These are phyloP conservation scores for Himantopus leucocephalus DNA, from an alignment of 2,113 vertebrate genomes.

Conservation along the genomic window DNA sequence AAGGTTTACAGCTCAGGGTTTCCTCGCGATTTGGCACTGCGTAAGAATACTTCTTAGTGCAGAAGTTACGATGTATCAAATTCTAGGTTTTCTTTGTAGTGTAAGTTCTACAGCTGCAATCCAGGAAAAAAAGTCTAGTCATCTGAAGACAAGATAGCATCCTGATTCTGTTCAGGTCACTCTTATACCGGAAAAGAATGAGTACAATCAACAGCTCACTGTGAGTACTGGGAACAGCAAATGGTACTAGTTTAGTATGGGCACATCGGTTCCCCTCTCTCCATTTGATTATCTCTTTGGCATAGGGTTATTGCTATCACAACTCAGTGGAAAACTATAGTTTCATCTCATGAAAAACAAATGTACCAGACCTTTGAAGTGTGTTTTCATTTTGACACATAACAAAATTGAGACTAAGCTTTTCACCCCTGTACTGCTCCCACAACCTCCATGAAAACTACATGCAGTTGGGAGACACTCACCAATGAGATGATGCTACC, in stretches of 20 bases:
- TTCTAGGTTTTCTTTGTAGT: background rate
- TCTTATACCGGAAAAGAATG: background rate
- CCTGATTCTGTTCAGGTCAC: background rate
- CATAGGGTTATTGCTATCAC: background rate
- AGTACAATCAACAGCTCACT: background rate
- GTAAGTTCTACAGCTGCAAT: background rate
- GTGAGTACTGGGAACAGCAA: background rate
- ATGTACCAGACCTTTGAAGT: background rate
- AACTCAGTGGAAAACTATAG: background rate
- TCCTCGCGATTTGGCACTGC: background rate
- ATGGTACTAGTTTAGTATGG: background rate
- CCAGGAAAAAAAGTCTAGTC: background rate
- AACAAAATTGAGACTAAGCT: background rate
- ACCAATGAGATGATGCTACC: background rate
- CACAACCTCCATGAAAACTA: accelerated
- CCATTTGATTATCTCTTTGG: background rate
- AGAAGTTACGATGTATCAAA: background rate
- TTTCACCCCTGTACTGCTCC: background rate
- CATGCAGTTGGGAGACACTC: accelerated
- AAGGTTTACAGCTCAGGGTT: background rate
- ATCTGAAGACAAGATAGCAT: background rate
- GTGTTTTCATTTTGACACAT: background rate
- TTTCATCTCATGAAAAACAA: background rate
- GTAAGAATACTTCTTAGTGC: background rate
- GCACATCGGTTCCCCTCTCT: background rate